Base-by-base conservation (phyloP, 2,113 vertebrate species). In the Hemibagrus wyckioides region DNA sequence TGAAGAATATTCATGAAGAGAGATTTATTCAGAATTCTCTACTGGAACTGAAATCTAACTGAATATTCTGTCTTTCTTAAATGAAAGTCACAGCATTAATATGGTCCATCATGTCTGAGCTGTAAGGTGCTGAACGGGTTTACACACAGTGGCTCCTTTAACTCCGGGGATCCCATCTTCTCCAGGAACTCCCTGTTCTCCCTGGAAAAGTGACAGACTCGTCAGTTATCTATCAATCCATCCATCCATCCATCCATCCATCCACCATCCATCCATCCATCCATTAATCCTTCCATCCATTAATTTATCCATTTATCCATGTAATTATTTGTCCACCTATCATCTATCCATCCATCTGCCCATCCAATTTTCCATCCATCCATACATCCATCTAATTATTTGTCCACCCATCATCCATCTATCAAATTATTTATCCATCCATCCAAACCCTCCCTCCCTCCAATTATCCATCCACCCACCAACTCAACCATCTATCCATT, bases 91-190 rank as follows among this genome's bases (percentile, higher is more conserved):
- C 36, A 73, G 19, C 23, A 25, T 41, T 39, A 30, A 0, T 52
- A 23, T 41, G n/a, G 23, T 13, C 19, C 7, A 33, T 33, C 17
- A n/a, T 28, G 39, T 2, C n/a, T 5, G 4, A 36, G 48, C 11
- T 28, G 4, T 61, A 63, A 52, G 19, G 33, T 61, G 30, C 14
- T 59, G 23, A 86, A 56, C 28, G 52, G 23, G 54, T 80, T 19
- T 82, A 92, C 94, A 91, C 88, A 96, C 96, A 0, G 92, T 91
- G 61, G 89, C 13, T 90, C 96, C 96, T 90, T 95, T 96, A 9
- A 57, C 90, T 79, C 96, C 96, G 21, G 88, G 71, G 83, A 86
- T 84, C 52, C 96, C 96, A 85, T 95, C 93, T 73, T 87, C 91
- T 86, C 96, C 96, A n/a, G 91, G 23, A 28, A 76, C 30, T 89